Evolutionary conservation across 2,113 vertebrate genomes (phyloP).

Genomic region (Piaya cayana): DNA sequence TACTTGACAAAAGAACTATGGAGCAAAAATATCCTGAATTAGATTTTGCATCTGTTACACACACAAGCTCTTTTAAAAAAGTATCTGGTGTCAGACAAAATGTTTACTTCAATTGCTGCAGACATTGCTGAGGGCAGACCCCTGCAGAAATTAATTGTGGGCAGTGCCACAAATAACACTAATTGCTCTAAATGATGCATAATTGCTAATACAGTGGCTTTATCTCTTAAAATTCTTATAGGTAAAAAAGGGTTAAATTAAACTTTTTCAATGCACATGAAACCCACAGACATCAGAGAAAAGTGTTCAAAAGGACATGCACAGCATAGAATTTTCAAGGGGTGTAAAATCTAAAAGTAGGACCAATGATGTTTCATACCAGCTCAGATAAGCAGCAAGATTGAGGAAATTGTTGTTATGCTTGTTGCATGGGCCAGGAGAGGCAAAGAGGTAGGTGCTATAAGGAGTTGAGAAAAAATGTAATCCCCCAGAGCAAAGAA

Average conservation of each 20-base stretch:
- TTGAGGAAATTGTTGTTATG: background rate
- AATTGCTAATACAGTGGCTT: background rate
- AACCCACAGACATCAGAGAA: background rate
- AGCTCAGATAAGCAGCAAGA: background rate
- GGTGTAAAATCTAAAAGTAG: background rate
- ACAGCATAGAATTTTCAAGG: rapidly evolving
- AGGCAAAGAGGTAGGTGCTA: background rate
- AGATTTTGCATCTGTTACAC: background rate
- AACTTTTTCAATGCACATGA: background rate
- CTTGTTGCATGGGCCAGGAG: background rate
- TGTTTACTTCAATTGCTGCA: background rate
- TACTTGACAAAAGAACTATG: background rate
- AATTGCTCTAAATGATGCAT: background rate
- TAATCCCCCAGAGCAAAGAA: background rate
- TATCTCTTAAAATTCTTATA: background rate
- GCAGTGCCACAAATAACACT: background rate
- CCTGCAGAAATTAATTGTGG: background rate
- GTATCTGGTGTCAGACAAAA: background rate
- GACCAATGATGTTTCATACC: background rate
- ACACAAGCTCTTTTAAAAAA: background rate
- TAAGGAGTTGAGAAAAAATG: background rate
- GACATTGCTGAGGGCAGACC: background rate
- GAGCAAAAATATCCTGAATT: background rate
- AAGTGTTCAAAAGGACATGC: background rate
- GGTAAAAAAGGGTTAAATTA: background rate